A percentile compares a stretch with the other conserved stretches of the same genome.
phyloP scores from a whole-genome alignment of 2,888 invertebrate species.

The Nowickia ferox region DNA sequence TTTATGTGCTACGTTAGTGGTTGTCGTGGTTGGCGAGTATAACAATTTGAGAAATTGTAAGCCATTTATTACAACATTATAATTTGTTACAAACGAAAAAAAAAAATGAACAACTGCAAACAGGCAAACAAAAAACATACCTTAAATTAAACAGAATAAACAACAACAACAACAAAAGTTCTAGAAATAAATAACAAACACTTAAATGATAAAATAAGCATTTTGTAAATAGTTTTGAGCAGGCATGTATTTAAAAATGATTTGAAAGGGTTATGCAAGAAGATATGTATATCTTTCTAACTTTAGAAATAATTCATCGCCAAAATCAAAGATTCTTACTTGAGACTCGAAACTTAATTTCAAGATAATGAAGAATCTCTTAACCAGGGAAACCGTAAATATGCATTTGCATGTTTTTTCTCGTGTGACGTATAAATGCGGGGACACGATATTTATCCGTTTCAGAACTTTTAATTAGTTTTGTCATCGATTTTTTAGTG shows the following conservation, averaged over 20 bases:
- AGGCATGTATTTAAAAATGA: not conserved
- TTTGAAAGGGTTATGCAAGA: not conserved
- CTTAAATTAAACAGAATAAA: constrained; percentile 50
- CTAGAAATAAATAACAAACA: constrained; percentile 38
- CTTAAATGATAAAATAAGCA: constrained; percentile 40
- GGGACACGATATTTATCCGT: too few relatives aligned
- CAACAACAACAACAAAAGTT: not conserved
- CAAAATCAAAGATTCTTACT: too few relatives aligned
- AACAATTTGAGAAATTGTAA: constrained; percentile 71
- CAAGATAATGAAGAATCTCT: too few relatives aligned
- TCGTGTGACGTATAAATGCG: too few relatives aligned
- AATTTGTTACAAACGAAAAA: constrained; percentile 65
- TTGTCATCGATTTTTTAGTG: too few relatives aligned
- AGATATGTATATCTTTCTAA: not conserved
- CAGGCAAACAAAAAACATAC: constrained; percentile 33
- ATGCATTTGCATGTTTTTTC: too few relatives aligned
- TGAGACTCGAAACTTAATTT: too few relatives aligned
- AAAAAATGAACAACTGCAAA: constrained; percentile 1
- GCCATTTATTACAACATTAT: constrained; percentile 71
- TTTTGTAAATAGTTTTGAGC: constrained; percentile 24
- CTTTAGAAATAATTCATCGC: too few relatives aligned
- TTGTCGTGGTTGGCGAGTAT: constrained; percentile 70
- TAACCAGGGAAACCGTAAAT: too few relatives aligned
- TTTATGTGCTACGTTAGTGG: constrained; percentile 71
- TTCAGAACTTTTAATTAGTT: too few relatives aligned